Evolutionary conservation across 2,113 vertebrate genomes (phyloP), one percentile per base, ranked within the genome.

Genomic region (Colaptes auratus): DNA sequence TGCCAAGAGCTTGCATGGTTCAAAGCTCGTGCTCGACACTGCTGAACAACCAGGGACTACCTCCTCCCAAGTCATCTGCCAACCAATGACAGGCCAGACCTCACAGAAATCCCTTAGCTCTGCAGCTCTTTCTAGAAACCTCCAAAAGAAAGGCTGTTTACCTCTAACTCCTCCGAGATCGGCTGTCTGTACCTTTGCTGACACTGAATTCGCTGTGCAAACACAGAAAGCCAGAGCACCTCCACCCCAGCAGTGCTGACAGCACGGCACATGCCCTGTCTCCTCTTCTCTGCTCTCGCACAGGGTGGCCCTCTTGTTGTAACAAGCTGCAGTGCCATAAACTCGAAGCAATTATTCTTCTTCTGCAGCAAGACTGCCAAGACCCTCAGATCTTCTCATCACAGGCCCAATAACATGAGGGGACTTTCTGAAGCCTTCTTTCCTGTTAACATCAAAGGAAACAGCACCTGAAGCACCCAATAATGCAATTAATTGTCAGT

Each of bases 41-140:
- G 72, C 79, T 82, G 50, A 82, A 73, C 4, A 14, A 74, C 52
- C 36, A 33, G 92, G 79, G 85, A 89, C 60, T 46, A 19, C 31
- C 60, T 91, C 59, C 35, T 89, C 71, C 67, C 56, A 19, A 71
- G 46, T 64, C 85, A 89, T 46, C 91, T 89, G 91, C 91, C 89
- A 90, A 52, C 33, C 72, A 52, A 21, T 64, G 85, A 80, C 82
- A 93, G 75, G 42, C 36, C 60, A 81, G 89, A 88, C 5, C 59
- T 85, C 56, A 85, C 55, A 93, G 56, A 93, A 93, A 89, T 85
- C 91, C 91, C 89, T 73, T 24, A 52, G 82, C 82, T 86, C 76
- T 86, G 33, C 79, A 80, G 66, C 60, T 89, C 52, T 19, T 76
- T 80, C 64, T 53, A 72, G 72, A 88, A 89, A 87, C 25, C 65